Percentiles rank a stretch among this genome's conserved stretches.
Evolutionary conservation across 2,888 invertebrate genomes (phyloP).

Genomic region (Trachelus iudaicus): DNA sequence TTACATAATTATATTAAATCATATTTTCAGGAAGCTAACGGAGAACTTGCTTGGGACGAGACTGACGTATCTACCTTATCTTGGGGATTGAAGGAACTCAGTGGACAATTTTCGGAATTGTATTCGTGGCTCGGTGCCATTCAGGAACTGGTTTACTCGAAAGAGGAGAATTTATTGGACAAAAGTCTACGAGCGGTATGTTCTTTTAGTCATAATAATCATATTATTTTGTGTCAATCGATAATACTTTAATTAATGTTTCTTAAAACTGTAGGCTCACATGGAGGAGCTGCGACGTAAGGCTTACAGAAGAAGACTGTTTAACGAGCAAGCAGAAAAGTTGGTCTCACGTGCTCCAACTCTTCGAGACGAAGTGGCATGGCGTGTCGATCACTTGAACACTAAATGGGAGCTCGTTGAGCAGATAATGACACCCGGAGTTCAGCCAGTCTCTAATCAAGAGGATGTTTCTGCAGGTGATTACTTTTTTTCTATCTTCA

Average conservation of each 20-base stretch:
- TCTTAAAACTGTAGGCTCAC: slow-evolving; percentile 71
- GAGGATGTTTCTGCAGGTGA: slow-evolving; percentile 63
- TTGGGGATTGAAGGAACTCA: slow-evolving; percentile 82
- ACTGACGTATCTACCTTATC: slow-evolving; percentile 69
- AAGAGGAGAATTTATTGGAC: slow-evolving; percentile 77
- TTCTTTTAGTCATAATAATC: slow-evolving; percentile 20
- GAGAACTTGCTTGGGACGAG: slow-evolving; percentile 77
- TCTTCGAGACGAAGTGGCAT: slow-evolving; percentile 75
- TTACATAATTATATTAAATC: background rate
- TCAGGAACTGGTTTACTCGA: slow-evolving; percentile 81
- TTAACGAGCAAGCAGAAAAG: slow-evolving; percentile 83
- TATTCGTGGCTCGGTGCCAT: slow-evolving; percentile 84
- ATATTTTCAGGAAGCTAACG: slow-evolving; percentile 77
- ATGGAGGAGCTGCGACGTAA: slow-evolving; percentile 81
- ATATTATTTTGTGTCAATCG: background rate
- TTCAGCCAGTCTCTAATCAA: slow-evolving; percentile 53
- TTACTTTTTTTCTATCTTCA: background rate
- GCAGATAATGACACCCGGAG: slow-evolving; percentile 74
- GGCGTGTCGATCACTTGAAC: slow-evolving; percentile 80
- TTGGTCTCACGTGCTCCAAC: slow-evolving; percentile 74
- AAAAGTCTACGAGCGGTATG: slow-evolving; percentile 76
- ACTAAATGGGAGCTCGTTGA: slow-evolving; percentile 84
- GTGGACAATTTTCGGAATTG: slow-evolving; percentile 82
- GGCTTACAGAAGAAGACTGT: slow-evolving; percentile 77
- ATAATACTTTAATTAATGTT: background rate